phyloP scores from a whole-genome alignment of 35 echinoderm and acorn worm genomes.

The Chiridota heheva region DNA sequence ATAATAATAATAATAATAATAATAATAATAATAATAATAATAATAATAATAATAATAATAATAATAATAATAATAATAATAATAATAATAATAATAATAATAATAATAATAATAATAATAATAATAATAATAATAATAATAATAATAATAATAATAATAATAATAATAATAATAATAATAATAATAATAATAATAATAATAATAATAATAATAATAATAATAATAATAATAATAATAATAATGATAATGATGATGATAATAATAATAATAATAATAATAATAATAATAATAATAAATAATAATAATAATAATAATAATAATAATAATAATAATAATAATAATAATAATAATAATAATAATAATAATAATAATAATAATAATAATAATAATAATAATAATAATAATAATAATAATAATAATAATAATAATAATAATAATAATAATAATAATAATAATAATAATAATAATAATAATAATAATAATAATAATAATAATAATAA shows the following conservation, averaged over 20 bases:
- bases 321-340: not conserved
- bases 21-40: too few species aligned
- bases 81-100: too few species aligned
- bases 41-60: too few species aligned
- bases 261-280: not conserved
- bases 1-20: too few species aligned
- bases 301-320: not conserved
- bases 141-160: too few species aligned
- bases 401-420: slow-evolving; percentile 14
- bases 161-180: not conserved
- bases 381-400: not conserved
- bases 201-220: not conserved
- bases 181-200: not conserved
- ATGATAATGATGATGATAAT: not conserved
- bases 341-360: slow-evolving; percentile 3
- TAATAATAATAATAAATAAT: not conserved
- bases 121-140: too few species aligned
- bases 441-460: too few species aligned
- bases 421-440: not conserved
- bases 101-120: too few species aligned
- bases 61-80: too few species aligned
- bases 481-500: too few species aligned
- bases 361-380: not conserved
- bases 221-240: not conserved
- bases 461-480: too few species aligned